phyloP scores from a whole-genome alignment of 2,797 vertebrate genomes.

The Cyclura pinguis region DNA sequence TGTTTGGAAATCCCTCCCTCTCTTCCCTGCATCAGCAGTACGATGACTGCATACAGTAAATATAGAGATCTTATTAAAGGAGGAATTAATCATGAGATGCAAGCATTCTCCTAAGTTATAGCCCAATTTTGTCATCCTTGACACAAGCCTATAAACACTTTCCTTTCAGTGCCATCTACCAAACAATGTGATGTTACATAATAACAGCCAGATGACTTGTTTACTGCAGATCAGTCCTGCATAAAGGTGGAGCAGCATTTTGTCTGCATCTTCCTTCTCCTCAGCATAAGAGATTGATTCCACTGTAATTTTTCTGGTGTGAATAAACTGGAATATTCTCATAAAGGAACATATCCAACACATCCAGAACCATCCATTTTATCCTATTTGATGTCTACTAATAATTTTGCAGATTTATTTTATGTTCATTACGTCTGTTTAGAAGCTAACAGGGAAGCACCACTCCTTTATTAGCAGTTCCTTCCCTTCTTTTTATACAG shows the following conservation, averaged over 20 bases:
- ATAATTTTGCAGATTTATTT: background rate
- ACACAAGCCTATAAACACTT: background rate
- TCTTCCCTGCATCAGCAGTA: background rate
- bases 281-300: background rate
- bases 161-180: background rate
- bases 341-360: background rate
- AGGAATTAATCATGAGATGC: background rate
- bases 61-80: background rate
- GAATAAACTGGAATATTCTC: background rate
- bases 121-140: background rate
- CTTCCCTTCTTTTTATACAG: background rate
- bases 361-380: background rate
- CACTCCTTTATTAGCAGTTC: background rate
- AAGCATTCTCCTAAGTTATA: background rate
- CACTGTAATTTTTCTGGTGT: background rate
- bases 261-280: background rate
- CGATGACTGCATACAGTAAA: background rate
- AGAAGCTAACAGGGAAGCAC: background rate
- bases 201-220: constrained; percentile 1
- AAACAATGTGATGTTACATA: constrained; percentile 1
- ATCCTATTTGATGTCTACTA: too few relatives aligned
- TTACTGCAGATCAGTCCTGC: background rate
- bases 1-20: background rate
- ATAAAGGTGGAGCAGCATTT: constrained; percentile 11
- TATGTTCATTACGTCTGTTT: background rate